Conservation (phyloP, 2,888 invertebrate species). For the Nasonovia ribisnigri region DNA sequence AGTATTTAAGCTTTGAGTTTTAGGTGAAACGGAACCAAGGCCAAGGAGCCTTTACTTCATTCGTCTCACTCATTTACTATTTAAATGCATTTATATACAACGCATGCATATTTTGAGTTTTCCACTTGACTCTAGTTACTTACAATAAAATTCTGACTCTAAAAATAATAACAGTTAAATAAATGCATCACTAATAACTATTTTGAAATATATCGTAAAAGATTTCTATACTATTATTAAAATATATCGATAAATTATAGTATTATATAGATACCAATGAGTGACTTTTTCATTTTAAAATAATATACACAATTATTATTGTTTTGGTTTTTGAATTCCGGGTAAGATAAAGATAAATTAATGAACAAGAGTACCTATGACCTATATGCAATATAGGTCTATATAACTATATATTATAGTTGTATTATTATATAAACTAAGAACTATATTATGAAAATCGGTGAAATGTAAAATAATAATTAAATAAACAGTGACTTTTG, state of each 20-base stretch:
- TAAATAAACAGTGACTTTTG: background rate
- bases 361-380: background rate
- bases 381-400: background rate
- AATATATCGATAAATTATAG: background rate
- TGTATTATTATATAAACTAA: no score
- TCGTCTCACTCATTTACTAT: no score
- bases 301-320: background rate
- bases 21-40: no score
- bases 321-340: background rate
- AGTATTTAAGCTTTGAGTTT: no score
- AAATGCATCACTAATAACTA: background rate
- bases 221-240: background rate
- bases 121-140: background rate
- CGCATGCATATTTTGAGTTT: background rate
- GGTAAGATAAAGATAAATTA: background rate
- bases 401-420: no score
- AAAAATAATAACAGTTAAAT: background rate
- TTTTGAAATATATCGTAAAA: background rate
- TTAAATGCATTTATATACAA: no score
- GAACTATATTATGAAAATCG: background rate
- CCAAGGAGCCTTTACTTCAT: no score
- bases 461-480: background rate
- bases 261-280: background rate
- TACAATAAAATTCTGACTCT: background rate
- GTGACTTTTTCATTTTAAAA: background rate